phyloP scores from a whole-genome alignment of 1,140 invertebrate species.

The Eueides isabella region DNA sequence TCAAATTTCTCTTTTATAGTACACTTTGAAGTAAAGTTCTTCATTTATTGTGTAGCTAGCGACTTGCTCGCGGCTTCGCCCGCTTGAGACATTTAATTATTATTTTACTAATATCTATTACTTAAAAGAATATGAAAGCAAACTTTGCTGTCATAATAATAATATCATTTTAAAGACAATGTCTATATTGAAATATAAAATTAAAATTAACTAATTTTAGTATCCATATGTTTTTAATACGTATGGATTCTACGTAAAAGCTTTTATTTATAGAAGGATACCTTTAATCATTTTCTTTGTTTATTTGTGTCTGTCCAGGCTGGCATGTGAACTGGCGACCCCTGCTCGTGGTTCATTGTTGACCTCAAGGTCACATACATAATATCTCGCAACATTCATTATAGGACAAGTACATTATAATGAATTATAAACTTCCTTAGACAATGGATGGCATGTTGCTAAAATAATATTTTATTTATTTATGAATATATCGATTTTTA shows the following conservation, averaged over 20 bases:
- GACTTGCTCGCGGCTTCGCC: neutral
- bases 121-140: too few relatives aligned
- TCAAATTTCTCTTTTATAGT: neutral
- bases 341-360: neutral
- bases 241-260: neutral
- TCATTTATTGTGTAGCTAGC: too few relatives aligned
- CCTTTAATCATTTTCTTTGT: conserved; percentile 26
- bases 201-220: too few relatives aligned
- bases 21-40: conserved; percentile 7
- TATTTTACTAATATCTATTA: too few relatives aligned
- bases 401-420: neutral
- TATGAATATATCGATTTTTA: too few relatives aligned
- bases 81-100: too few relatives aligned
- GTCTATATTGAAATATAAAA: too few relatives aligned
- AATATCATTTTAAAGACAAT: too few relatives aligned
- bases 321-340: conserved; percentile 14
- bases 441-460: neutral
- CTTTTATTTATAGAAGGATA: conserved; percentile 16
- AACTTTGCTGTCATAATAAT: too few relatives aligned
- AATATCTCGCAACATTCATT: neutral
- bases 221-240: neutral
- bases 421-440: neutral
- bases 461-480: neutral
- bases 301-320: conserved; percentile 34
- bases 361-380: conserved; percentile 31